phyloP scores from a whole-genome alignment of 1,140 invertebrate species.

The Berghia stephanieae region DNA sequence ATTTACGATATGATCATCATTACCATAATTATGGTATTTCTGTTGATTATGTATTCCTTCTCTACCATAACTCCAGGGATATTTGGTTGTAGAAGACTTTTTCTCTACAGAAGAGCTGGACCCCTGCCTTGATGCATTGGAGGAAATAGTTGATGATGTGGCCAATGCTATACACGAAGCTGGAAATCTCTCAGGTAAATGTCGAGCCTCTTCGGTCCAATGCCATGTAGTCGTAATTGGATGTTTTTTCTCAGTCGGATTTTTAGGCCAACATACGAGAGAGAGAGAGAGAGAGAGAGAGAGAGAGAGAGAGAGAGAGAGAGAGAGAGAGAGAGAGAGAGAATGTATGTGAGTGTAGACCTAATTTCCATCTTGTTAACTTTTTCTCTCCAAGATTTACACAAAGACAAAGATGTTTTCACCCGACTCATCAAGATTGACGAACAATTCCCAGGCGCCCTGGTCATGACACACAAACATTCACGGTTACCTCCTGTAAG shows the following conservation, averaged over 20 bases:
- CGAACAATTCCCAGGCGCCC: slow-evolving; percentile 52
- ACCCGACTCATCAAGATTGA: slow-evolving; percentile 51
- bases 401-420: slow-evolving; percentile 47
- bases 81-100: slow-evolving; percentile 51
- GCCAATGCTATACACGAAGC: slow-evolving; percentile 55
- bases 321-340: no score
- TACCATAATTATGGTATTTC: no score
- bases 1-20: no score
- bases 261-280: background rate
- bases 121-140: slow-evolving; percentile 43
- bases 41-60: no score
- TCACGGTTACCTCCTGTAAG: slow-evolving; percentile 44
- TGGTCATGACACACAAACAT: slow-evolving; percentile 48
- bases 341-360: background rate
- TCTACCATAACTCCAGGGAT: slow-evolving; percentile 44
- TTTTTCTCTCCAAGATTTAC: slow-evolving; percentile 42
- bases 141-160: slow-evolving; percentile 53
- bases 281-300: no score
- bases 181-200: slow-evolving; percentile 57
- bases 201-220: background rate
- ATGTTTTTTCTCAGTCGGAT: background rate
- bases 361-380: background rate
- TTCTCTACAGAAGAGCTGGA: slow-evolving; percentile 53
- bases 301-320: no score
- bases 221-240: background rate